Evolutionary conservation across 2,113 vertebrate species (phyloP).

Genomic region (Alosa alosa): DNA sequence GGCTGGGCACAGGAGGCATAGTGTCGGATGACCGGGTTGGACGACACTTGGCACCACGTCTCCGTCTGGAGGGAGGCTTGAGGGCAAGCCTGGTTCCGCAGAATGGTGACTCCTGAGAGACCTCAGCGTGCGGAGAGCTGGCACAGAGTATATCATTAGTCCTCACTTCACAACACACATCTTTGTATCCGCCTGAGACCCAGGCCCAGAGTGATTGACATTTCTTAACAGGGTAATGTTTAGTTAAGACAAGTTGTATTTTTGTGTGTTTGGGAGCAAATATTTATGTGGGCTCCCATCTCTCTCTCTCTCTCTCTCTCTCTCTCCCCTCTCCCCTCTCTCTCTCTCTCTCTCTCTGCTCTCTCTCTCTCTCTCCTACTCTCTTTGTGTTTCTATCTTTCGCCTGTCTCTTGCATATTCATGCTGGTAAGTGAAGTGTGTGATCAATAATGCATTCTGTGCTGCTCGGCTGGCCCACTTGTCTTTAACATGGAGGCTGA

Average conservation of each 20-base stretch:
- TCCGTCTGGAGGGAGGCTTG: no score
- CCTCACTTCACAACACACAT: neutral
- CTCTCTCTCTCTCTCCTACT: neutral
- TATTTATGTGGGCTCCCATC: neutral
- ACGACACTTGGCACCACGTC: no score
- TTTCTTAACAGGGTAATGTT: neutral
- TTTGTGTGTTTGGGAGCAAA: neutral
- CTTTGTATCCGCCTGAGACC: neutral
- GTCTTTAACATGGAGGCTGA: neutral
- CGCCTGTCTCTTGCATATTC: neutral
- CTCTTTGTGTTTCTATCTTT: neutral
- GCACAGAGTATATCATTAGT: neutral
- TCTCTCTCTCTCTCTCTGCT: neutral
- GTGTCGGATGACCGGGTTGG: no score
- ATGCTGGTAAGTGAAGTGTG: constrained; percentile 1
- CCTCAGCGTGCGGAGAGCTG: no score
- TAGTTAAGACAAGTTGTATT: neutral
- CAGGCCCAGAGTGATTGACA: neutral
- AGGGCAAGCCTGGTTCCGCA: no score
- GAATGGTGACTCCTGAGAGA: no score
- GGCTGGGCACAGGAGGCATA: no score
- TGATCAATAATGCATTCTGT: constrained; percentile 11
- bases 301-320: neutral
- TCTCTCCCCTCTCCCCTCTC: neutral
- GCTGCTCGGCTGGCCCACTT: neutral